Evolutionary conservation across 2,113 vertebrate species (phyloP), one percentile per base, ranked within the genome.

Genomic region (Corythaixoides concolor): DNA sequence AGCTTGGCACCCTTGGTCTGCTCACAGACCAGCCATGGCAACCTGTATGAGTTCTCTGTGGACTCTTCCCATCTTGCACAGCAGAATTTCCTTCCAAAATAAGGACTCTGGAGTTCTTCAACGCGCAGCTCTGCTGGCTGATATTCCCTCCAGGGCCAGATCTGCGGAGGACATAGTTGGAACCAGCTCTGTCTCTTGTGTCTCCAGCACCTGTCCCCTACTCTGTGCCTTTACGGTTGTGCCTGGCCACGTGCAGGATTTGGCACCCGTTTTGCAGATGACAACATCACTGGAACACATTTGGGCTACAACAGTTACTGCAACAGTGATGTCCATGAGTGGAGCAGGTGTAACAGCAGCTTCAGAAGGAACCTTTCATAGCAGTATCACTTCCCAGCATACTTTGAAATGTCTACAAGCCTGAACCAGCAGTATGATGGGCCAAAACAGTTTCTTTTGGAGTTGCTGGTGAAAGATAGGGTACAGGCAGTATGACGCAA

Each of bases 321-420:
- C 47, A 35, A 14, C 1, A 1, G 53, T 26, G 79, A 89, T 55
- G 27, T 63, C n/a, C 33, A 37, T 0, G 1, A 11, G 26, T 66
- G 50, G 26, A 85, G 8, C 12, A 32, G 53, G 12, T 45, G 18
- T 37, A 66, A 50, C 85, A 35, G 50, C 3, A 12, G 21, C 35
- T 68, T 41, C 50, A 64, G 39, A 74, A 16, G 32, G 39, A 74
- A 47, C 15, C 8, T 32, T 63, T 63, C 43, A 13, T 19, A 69
- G 32, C 37, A 66, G 3, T 63, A 21, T 91, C 49, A n/a, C 17
- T 85, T 82, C 47, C n/a, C 26, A 37, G 70, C 3, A 28, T 23
- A 4, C 17, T 75, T 41, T 33, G 27, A 66, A 62, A 85, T 23
- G 19, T n/a, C 52, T 43, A 6, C 47, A 49, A n/a, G 4, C 27